Percentiles rank a stretch among this genome's conserved stretches.
These are phyloP conservation scores for Plagiodera versicolora DNA, from an alignment of 2,888 invertebrate species.

Conservation along the genomic window DNA sequence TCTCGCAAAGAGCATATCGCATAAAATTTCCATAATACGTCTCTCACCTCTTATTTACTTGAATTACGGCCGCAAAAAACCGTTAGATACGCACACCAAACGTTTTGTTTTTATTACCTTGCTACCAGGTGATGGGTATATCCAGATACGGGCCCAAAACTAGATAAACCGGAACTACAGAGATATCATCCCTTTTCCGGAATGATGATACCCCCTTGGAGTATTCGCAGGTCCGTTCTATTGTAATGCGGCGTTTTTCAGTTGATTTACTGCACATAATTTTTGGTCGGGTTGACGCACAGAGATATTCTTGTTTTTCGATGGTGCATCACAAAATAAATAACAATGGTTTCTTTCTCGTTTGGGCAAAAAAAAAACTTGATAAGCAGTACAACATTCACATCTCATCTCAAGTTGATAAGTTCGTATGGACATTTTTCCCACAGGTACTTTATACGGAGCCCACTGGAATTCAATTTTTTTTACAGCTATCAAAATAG, in stretches of 20 bases:
- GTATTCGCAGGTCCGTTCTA: conserved; percentile 12
- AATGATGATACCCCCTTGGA: background rate
- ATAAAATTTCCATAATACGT: conserved; percentile 4
- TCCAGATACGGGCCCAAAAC: conserved; percentile 17
- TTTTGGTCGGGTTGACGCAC: conserved; percentile 8
- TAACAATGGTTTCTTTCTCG: background rate
- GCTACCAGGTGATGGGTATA: conserved; percentile 15
- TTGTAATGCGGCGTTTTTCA: background rate
- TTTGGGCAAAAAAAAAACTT: too few relatives aligned
- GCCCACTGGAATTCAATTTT: too few relatives aligned
- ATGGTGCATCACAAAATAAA: background rate
- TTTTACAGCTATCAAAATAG: too few relatives aligned
- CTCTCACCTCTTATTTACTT: conserved; percentile 8
- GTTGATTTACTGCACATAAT: conserved; percentile 12
- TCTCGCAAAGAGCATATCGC: conserved; percentile 4
- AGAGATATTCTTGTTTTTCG: conserved; percentile 1
- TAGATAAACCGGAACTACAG: conserved; percentile 19
- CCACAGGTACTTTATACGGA: too few relatives aligned
- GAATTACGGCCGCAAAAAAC: conserved; percentile 1
- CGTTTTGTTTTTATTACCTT: conserved; percentile 15
- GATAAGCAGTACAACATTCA: too few relatives aligned
- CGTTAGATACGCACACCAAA: conserved; percentile 9
- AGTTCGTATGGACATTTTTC: too few relatives aligned
- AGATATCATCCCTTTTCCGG: conserved; percentile 19
- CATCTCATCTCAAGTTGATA: too few relatives aligned